These are phyloP conservation scores for Zelostemma sp. DNA, from an alignment of 1,140 invertebrate species.

Conservation along the genomic window DNA sequence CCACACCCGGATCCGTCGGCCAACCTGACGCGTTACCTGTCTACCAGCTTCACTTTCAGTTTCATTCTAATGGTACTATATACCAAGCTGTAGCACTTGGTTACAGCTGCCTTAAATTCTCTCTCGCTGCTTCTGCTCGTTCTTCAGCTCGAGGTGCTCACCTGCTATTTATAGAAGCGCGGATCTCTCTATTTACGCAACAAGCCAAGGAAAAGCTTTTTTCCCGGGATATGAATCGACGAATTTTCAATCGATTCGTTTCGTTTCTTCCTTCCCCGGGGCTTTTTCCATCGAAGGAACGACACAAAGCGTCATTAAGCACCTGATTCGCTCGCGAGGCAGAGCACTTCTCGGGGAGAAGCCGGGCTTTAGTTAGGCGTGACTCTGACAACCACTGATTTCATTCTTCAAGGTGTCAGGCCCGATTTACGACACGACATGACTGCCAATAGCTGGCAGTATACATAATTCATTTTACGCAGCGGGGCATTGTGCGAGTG, in stretches of 20 bases:
- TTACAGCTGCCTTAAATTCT: slow-evolving; percentile 7
- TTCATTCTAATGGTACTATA: too few relatives aligned
- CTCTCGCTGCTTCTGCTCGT: background rate
- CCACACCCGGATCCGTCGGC: slow-evolving; percentile 20
- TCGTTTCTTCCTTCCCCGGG: background rate
- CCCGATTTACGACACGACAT: slow-evolving; percentile 59
- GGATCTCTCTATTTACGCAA: background rate
- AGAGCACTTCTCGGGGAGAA: slow-evolving; percentile 16
- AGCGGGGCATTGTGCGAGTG: slow-evolving; percentile 16
- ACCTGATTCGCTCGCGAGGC: slow-evolving; percentile 34
- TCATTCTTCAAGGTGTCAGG: slow-evolving; percentile 57
- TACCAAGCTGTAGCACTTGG: too few relatives aligned
- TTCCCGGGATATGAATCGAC: too few relatives aligned
- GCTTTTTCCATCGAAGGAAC: background rate
- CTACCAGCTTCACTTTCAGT: slow-evolving; percentile 50
- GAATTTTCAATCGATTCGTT: too few relatives aligned
- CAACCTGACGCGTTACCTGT: slow-evolving; percentile 19
- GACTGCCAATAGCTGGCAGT: slow-evolving; percentile 57
- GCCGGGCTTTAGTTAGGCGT: slow-evolving; percentile 5
- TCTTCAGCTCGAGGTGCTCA: background rate
- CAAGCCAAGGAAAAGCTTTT: background rate
- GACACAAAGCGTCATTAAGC: slow-evolving; percentile 12
- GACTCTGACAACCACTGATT: slow-evolving; percentile 59
- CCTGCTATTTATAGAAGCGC: background rate
- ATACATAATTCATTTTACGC: slow-evolving; percentile 57